Evolutionary conservation across 2,888 invertebrate genomes (phyloP).

Genomic region (Apotomis turbidana): DNA sequence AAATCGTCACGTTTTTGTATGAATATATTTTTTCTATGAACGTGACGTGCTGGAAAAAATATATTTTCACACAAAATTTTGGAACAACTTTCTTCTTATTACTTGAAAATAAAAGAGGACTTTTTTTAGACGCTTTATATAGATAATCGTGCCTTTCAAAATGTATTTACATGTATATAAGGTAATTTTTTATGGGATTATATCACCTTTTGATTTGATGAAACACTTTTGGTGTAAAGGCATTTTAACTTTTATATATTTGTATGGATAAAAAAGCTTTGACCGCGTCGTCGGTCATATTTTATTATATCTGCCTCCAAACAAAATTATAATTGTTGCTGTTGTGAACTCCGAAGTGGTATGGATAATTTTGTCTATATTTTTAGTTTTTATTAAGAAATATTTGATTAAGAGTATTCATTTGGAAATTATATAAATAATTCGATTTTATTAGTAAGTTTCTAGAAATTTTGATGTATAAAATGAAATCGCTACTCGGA

Average conservation of each 20-base stretch:
- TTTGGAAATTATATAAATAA: conserved; percentile 13
- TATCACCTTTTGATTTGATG: background rate
- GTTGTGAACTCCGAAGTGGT: background rate
- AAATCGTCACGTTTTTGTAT: no score
- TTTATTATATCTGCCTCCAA: background rate
- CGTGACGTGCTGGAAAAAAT: no score
- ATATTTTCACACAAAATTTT: no score
- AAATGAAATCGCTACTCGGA: background rate
- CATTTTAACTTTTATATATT: background rate
- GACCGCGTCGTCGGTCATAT: background rate
- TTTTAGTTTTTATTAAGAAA: conserved; percentile 23
- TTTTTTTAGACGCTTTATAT: no score
- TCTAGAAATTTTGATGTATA: conserved; percentile 11
- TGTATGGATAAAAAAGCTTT: background rate
- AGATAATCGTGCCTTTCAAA: background rate
- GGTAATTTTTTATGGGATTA: background rate
- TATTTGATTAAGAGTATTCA: conserved; percentile 23
- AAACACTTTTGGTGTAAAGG: background rate
- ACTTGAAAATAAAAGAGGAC: no score
- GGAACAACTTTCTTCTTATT: no score
- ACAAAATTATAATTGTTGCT: background rate
- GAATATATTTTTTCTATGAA: no score
- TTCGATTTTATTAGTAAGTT: background rate
- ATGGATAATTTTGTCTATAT: conserved; percentile 6
- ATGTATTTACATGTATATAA: background rate